Percentiles rank a stretch among this genome's conserved stretches.
Conservation (phyloP, 2,888 invertebrate species). For the Sinhomidia bicolor region DNA sequence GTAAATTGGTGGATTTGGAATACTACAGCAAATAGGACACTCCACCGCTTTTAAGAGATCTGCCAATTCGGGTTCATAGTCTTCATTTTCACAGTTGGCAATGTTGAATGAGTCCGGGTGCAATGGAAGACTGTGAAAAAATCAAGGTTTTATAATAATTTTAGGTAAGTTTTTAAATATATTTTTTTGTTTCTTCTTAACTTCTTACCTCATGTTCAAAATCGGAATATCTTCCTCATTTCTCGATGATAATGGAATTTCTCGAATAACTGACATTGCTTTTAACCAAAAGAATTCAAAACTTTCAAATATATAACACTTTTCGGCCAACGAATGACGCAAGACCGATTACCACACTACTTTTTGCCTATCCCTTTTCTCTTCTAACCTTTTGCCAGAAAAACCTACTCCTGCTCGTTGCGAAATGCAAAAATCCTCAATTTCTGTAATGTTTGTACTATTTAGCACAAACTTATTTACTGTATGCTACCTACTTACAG, state of each 20-base stretch:
- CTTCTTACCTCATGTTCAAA: conserved; percentile 48
- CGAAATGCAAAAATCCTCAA: too few species aligned
- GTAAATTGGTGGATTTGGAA: conserved; percentile 71
- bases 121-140: conserved; percentile 35
- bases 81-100: neutral
- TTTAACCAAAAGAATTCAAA: neutral
- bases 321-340: too few species aligned
- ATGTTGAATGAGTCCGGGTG: neutral
- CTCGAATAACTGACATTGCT: conserved; percentile 21
- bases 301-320: neutral
- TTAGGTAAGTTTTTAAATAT: neutral
- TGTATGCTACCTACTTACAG: too few species aligned
- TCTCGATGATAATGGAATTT: neutral
- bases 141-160: too few species aligned
- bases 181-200: neutral
- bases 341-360: too few species aligned
- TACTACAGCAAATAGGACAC: conserved; percentile 73
- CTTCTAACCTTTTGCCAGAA: too few species aligned
- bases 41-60: conserved; percentile 65
- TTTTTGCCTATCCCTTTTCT: too few species aligned
- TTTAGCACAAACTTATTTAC: too few species aligned
- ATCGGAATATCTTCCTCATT: conserved; percentile 52
- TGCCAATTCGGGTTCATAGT: conserved; percentile 50
- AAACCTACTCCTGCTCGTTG: too few species aligned
- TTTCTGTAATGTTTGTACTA: too few species aligned